Evolutionary conservation across 2,113 vertebrate genomes (phyloP), one percentile per base, ranked within the genome.

Genomic region (Salvelinus fontinalis): DNA sequence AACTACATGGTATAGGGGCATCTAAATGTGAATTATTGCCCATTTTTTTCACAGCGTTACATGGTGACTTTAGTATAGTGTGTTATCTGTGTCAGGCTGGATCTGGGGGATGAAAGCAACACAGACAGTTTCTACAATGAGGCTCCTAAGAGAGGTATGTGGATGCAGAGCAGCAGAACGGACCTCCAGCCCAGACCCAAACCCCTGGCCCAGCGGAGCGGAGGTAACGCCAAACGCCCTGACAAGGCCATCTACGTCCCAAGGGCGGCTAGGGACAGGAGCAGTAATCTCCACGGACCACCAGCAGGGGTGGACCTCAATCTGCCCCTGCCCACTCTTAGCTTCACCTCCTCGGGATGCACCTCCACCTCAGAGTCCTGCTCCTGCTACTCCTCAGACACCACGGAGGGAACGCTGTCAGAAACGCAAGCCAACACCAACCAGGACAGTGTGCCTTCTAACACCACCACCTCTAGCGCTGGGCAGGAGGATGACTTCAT

Each of bases 191-290:
- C 39, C 39, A 44, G 81, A 64, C 77, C 75, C 0, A 22, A n/a
- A 64, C 39, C 60, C 11, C 11, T n/a, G 51, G n/a, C 65, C 14
- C 8, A 67, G 0, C 81, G 68, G 57, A 84, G 64, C 48, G 79
- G 65, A 71, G 69, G 29, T 73, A n/a, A 11, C n/a, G 6, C 73
- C 2, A 92, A 85, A 68, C 86, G 89, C 20, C 94, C 93, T 0
- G 93, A 94, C 75, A 89, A 93, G 77, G 85, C 92, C 13, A 88
- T 94, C 70, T 94, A 92, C 74, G 79, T 91, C 71, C 93, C 93
- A 0, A 84, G 88, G 27, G 92, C 88, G 1, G 79, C 88, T 49
- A 88, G 93, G 49, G 67, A 84, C 62, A 87, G 85, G 64, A n/a
- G 24, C 9, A 26, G 3, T 26, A 79, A 77, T 27, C 49, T 74